phyloP scores from a whole-genome alignment of 2,797 vertebrate species.

The Champsocephalus gunnari region DNA sequence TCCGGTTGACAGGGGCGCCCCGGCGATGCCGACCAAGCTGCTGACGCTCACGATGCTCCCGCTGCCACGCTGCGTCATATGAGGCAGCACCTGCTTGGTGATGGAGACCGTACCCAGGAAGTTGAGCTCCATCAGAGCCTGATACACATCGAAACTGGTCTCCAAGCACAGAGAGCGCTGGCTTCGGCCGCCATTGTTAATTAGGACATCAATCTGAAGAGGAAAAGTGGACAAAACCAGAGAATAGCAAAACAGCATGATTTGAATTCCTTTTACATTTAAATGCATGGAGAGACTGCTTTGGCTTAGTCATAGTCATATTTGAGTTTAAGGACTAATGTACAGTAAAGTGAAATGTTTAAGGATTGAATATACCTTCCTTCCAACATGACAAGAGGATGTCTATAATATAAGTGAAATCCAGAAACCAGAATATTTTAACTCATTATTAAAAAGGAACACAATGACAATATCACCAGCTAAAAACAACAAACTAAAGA shows the following conservation, averaged over 20 bases:
- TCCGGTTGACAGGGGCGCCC: constrained; percentile 86
- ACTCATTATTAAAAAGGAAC: neutral
- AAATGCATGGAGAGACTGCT: neutral
- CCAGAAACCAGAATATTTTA: neutral
- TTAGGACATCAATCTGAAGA: constrained; percentile 91
- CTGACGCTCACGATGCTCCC: constrained; percentile 92
- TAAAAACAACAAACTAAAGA: neutral
- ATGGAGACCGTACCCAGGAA: constrained; percentile 93
- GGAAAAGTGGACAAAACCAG: neutral
- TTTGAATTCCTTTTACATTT: neutral
- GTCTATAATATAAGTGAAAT: neutral
- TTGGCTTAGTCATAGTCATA: neutral
- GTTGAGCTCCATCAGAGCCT: constrained; percentile 92
- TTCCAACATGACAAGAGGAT: neutral
- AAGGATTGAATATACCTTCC: neutral
- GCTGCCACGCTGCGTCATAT: constrained; percentile 88
- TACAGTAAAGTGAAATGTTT: neutral
- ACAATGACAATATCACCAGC: neutral
- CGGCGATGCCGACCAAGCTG: constrained; percentile 88
- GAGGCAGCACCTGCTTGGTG: constrained; percentile 91
- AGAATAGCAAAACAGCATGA: neutral
- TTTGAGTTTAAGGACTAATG: neutral
- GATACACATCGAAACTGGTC: constrained; percentile 88
- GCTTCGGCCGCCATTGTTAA: constrained; percentile 93
- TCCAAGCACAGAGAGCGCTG: constrained; percentile 91